Evolutionary conservation across 2,113 vertebrate genomes (phyloP).

Genomic region (Centropus bengalensis): DNA sequence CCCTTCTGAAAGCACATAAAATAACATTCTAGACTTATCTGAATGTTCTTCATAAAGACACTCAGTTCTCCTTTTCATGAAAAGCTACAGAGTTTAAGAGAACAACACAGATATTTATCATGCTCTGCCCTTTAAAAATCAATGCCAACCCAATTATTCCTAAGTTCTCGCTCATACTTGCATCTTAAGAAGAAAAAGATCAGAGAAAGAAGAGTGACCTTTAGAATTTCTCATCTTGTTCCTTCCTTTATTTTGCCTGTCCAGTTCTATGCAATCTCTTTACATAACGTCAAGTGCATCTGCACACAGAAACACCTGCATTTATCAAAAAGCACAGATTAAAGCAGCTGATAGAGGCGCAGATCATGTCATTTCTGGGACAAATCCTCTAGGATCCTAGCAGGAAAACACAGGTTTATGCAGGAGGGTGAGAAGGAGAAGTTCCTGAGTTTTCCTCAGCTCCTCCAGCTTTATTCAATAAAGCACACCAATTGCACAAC

Average conservation of each 20-base stretch:
- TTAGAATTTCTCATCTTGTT: neutral
- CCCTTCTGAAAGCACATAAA: neutral
- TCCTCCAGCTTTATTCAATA: neutral
- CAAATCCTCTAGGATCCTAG: neutral
- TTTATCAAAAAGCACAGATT: neutral
- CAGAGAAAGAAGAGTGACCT: constrained; percentile 4
- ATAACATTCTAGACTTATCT: neutral
- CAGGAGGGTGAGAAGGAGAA: neutral
- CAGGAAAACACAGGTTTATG: neutral
- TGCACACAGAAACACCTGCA: neutral
- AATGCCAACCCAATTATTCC: constrained; percentile 37
- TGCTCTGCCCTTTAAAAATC: constrained; percentile 42
- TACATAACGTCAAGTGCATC: neutral
- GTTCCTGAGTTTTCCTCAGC: neutral
- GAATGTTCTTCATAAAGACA: neutral
- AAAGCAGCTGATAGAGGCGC: neutral
- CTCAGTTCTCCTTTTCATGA: neutral
- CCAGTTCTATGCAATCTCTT: neutral
- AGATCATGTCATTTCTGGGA: neutral
- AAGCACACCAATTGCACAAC: neutral
- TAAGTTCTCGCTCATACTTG: neutral
- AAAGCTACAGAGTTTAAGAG: neutral
- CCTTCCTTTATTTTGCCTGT: neutral
- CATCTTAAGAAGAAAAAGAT: constrained; percentile 11
- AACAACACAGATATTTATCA: constrained; percentile 21